Evolutionary conservation across 2,888 invertebrate genomes (phyloP).

Genomic region (Zygaena filipendulae): DNA sequence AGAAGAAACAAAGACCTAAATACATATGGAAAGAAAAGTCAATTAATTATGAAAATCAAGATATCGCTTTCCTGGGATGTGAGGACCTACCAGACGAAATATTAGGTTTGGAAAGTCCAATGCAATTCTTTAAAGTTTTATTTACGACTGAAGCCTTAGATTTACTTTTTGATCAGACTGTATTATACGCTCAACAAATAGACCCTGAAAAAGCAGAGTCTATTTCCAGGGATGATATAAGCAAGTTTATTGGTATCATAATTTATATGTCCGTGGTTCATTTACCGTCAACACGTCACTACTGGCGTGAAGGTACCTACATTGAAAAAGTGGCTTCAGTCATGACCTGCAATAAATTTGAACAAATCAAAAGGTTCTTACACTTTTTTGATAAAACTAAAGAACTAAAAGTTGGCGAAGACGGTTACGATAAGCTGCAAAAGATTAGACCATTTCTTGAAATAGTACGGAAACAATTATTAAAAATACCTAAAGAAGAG

Average conservation of each 20-base stretch:
- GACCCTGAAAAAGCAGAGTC: constrained; percentile 9
- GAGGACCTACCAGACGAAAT: constrained; percentile 13
- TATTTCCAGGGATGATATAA: constrained; percentile 12
- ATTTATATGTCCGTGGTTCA: constrained; percentile 20
- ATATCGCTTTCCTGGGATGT: constrained; percentile 9
- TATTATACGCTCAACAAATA: constrained; percentile 12
- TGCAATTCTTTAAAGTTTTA: constrained; percentile 14
- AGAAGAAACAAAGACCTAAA: background rate
- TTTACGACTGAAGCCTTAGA: constrained; percentile 12
- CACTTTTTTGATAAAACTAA: constrained; percentile 15
- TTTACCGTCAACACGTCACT: constrained; percentile 17
- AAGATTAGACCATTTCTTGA: constrained; percentile 12
- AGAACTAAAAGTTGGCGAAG: constrained; percentile 10
- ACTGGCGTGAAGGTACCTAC: constrained; percentile 17
- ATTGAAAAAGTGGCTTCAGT: constrained; percentile 14
- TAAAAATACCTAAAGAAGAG: constrained; percentile 13
- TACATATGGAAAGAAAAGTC: background rate
- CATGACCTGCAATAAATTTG: constrained; percentile 18
- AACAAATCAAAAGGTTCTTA: constrained; percentile 16
- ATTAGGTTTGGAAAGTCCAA: constrained; percentile 10
- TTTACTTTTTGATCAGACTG: constrained; percentile 11
- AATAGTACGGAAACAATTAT: constrained; percentile 8
- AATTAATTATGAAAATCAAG: background rate
- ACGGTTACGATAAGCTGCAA: constrained; percentile 11
- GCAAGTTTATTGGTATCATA: constrained; percentile 16